A percentile compares a stretch with the other conserved stretches of the same genome.
Evolutionary conservation across 1,140 invertebrate genomes (phyloP).

Genomic region (Drosophila subobscura): DNA sequence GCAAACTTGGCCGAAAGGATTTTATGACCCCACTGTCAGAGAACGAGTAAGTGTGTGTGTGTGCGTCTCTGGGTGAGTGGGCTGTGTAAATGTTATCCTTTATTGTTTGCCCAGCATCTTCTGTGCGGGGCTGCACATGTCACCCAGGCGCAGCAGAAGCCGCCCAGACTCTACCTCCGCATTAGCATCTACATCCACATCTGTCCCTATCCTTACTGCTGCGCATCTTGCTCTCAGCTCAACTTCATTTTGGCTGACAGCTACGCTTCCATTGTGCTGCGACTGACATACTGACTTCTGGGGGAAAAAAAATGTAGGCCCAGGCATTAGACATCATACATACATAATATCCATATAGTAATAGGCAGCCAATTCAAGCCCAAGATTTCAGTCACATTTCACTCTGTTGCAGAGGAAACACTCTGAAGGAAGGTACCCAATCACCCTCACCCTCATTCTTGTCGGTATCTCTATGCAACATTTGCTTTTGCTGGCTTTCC

Average conservation of each 20-base stretch:
- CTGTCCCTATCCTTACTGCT: not conserved
- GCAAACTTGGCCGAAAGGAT: slow-evolving; percentile 47
- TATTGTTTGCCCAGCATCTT: slow-evolving; percentile 45
- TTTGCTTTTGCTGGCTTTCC: slow-evolving; percentile 23
- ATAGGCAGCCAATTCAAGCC: too few relatives aligned
- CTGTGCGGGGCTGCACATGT: slow-evolving; percentile 21
- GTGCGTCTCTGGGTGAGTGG: slow-evolving; percentile 18
- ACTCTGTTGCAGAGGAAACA: too few relatives aligned
- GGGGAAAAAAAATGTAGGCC: slow-evolving; percentile 1
- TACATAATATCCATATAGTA: not conserved
- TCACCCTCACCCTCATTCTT: not conserved
- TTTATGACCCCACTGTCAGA: slow-evolving; percentile 19
- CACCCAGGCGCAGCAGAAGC: slow-evolving; percentile 19
- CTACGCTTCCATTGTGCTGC: slow-evolving; percentile 41
- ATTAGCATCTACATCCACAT: not conserved
- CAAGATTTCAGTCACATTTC: too few relatives aligned
- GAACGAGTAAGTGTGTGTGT: slow-evolving; percentile 3
- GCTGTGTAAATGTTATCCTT: slow-evolving; percentile 48
- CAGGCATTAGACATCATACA: slow-evolving; percentile 26
- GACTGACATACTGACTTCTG: slow-evolving; percentile 25
- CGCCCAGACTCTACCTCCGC: not conserved
- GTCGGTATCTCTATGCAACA: not conserved
- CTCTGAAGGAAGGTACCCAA: too few relatives aligned
- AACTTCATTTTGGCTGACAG: slow-evolving; percentile 56
- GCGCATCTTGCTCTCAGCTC: slow-evolving; percentile 6